phyloP scores from a whole-genome alignment of 2,797 vertebrate genomes.

The Melanotaenia maccullochi region DNA sequence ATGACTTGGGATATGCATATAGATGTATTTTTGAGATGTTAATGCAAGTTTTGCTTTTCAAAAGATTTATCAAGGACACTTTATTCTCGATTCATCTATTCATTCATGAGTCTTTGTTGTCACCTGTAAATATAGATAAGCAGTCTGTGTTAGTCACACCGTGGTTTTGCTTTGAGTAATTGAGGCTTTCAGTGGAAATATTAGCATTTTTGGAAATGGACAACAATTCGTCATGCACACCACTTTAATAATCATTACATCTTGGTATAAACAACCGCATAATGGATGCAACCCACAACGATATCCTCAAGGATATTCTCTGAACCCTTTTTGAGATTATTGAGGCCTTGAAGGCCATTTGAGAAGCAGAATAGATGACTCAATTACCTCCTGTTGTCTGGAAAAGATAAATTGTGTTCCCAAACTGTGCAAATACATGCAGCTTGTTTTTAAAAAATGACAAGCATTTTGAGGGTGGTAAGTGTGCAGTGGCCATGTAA shows the following conservation, averaged over 20 bases:
- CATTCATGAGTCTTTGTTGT: slow-evolving; percentile 11
- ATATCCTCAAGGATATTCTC: slow-evolving; percentile 46
- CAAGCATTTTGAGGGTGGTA: slow-evolving; percentile 28
- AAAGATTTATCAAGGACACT: background rate
- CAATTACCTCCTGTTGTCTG: slow-evolving; percentile 53
- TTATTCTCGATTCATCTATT: slow-evolving; percentile 24
- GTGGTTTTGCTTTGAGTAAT: slow-evolving; percentile 23
- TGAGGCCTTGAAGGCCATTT: slow-evolving; percentile 49
- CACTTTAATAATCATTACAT: slow-evolving; percentile 61
- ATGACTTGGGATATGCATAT: background rate
- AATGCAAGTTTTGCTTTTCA: background rate
- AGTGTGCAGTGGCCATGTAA: slow-evolving; percentile 15
- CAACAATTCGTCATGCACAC: slow-evolving; percentile 59
- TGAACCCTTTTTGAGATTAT: slow-evolving; percentile 31
- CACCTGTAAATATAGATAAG: slow-evolving; percentile 29
- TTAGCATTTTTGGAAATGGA: slow-evolving; percentile 53
- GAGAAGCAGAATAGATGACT: slow-evolving; percentile 49
- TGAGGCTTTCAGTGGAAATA: slow-evolving; percentile 52
- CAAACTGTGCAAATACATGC: slow-evolving; percentile 20
- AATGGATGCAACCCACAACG: slow-evolving; percentile 38
- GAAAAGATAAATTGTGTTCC: slow-evolving; percentile 33
- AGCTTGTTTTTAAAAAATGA: slow-evolving; percentile 17
- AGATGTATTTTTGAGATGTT: background rate
- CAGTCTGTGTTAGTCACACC: slow-evolving; percentile 21
- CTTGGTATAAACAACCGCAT: slow-evolving; percentile 55